Base-by-base conservation (phyloP, 2,797 vertebrate species). In the Peromyscus aztecus region DNA sequence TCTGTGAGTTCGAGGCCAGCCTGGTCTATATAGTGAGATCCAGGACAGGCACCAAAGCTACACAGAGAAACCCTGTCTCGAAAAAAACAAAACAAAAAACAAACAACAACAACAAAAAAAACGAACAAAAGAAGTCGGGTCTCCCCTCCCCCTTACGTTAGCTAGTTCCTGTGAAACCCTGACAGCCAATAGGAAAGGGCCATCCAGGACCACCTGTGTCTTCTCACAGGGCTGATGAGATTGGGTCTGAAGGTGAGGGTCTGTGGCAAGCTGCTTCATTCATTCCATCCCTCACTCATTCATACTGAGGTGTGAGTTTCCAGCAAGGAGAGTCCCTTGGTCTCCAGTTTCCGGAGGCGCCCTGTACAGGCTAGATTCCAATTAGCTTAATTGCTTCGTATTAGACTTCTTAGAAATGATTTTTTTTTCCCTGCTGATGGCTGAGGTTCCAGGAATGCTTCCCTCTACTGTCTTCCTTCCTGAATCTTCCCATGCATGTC, bases 301-400 rank as follows among this genome's bases (percentile, higher is more conserved):
- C 93, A 94, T 49, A 73, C 1, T 1, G 52, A 97, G 94, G 94
- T 95, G 67, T 80, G 94, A 94, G 89, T 96, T 92, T 85, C 96
- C 95, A 95, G 96, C 89, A 94, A 95, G 90, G 92, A 96, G 97
- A 96, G 94, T 97, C 94, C 97, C 97, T 87, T 86, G 97, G 98
- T 97, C 97, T 96, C 98, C 75, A 84, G 96, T 96, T 98, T 98
- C 97, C 95, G 91, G 97, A 98, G 97, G 97, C 97, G 89, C 91
- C 93, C 46, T 63, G 97, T 95, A 97, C 93, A 93, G 91, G 97
- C 97, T 96, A 94, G 95, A 96, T 97, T 97, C 97, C 97, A 98
- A 97, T 97, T 97, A 98, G 97, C 97, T 95, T 97, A 96, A 98
- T 98, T 97, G 97, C 96, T 97, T 97, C 93, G 49, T 95, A 94